Evolutionary conservation across 2,888 invertebrate genomes (phyloP), one percentile per base, ranked within the genome.

Genomic region (Orchestes rusci): DNA sequence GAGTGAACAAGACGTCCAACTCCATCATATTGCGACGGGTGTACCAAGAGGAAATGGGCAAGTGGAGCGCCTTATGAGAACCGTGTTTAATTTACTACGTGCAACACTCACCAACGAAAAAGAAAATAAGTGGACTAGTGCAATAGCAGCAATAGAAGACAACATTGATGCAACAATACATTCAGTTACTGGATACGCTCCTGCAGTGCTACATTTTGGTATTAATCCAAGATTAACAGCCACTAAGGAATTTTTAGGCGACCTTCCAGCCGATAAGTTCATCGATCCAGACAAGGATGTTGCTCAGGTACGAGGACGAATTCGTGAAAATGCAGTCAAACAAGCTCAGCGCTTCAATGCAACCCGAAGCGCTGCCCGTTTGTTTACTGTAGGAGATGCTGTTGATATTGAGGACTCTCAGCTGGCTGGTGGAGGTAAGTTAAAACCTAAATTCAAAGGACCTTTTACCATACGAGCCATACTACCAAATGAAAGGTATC

Each of bases 1-100:
- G 1, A 39, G 36, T 35, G 48, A 42, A 31, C 45, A 43, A 10
- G 2, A 39, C 7, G 29, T 48, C 3, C 16, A 45, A 15, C 37
- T 50, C 3, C 45, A 51, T 41, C 41, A 48, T 37, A 51, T 51
- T 39, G 51, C 49, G 16, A 49, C 51, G 4, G 49, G 46, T 8
- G 41, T 46, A 4, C 48, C 48, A n/a, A 10, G 45, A 12, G 48
- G 48, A 3, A 48, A 49, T 38, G 43, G 33, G 1, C 31, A 38
- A n/a, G 44, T 49, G 10, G 51, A 51, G 23, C 45, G 48, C 28
- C 16, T 51, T 8, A 51, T 51, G 51, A 35, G 43, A 2, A 51
- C 51, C 23, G 16, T 51, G 4, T 51, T 51, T 23, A 49, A 49
- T 33, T 32, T 49, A 32, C 20, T 51, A 20, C 29, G 44, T 10